A percentile compares a stretch with the other conserved stretches of the same genome.
phyloP scores from a whole-genome alignment of 2,888 invertebrate species.

The Drosophila pullipes region DNA sequence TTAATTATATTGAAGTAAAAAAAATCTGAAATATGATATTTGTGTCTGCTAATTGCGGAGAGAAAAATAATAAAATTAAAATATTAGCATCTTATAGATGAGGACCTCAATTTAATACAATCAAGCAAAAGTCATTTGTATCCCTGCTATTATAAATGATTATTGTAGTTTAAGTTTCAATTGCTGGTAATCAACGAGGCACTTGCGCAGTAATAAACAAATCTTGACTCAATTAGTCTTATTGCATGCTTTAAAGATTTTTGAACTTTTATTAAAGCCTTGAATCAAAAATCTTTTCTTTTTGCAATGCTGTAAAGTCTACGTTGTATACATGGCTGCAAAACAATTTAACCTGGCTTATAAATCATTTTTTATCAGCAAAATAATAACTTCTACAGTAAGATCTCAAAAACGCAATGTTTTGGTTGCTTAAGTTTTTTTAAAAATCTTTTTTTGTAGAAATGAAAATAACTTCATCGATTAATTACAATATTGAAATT shows the following conservation, averaged over 20 bases:
- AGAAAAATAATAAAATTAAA: background rate
- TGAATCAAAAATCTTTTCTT: background rate
- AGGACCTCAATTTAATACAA: background rate
- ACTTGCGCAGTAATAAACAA: background rate
- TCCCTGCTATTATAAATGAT: background rate
- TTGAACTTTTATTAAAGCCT: constrained; percentile 11
- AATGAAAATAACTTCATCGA: background rate
- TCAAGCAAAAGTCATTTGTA: background rate
- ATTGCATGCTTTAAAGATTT: background rate
- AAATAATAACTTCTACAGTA: background rate
- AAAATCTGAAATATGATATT: too few species aligned
- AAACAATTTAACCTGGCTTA: background rate
- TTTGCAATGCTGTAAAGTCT: background rate
- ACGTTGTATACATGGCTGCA: background rate
- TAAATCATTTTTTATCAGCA: constrained; percentile 22
- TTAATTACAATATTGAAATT: background rate
- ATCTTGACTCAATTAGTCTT: background rate
- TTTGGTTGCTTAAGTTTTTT: background rate
- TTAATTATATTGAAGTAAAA: too few species aligned
- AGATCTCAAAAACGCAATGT: background rate
- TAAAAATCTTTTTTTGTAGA: background rate
- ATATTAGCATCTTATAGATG: background rate
- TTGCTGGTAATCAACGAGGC: background rate
- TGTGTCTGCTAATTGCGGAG: background rate
- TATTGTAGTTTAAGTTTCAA: background rate